Base-by-base conservation (phyloP, 2,113 vertebrate species). In the Archilochus colubris region DNA sequence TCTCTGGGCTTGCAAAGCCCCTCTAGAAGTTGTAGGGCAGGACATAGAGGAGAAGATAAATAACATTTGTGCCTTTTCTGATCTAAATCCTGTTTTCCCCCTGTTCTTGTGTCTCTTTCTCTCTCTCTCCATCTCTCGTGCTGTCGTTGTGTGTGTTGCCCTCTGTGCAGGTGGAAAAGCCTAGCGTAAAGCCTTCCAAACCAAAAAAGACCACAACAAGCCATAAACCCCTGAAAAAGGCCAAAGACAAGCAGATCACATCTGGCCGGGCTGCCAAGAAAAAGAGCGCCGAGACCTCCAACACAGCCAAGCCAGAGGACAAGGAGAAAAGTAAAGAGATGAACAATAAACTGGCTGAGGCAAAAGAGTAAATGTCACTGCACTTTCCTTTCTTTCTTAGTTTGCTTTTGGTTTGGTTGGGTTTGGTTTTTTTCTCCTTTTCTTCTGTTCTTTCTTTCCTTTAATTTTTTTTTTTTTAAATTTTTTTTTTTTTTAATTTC, bases 321-420 rank as follows among this genome's bases (percentile, higher is more conserved):
- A 99, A 99, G 98, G 99, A 99, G 98, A 99, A 99, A 98, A 99
- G 99, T 97, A 99, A 99, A 98, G 99, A 99, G 99, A 99, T 99
- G 97, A 99, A 99, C 99, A 99, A 99, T 99, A 99, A 99, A 99
- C 98, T 99, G 98, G 99, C 99, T 98, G 99, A 99, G 98, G 99
- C 99, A 79, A 99, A 99, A 99, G 99, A 99, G 99, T 99, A 99
- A 99, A 98, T 98, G 98, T 98, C 98, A 98, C 98, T 98, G 98
- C 98, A 98, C 98, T 99, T 99, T 97, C 97, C 93, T 97, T 98
- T 97, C 97, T 93, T 79, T 78, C 84, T 97, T 67, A 11, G 40
- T 40, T 40, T 40, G 11, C 40, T 40, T 40, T 40, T 40, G 11
- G 40, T 40, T 40, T 12, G 12, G 40, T 40, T 40, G 40, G 40